A percentile compares a stretch with the other conserved stretches of the same genome.
These are phyloP conservation scores for Hermaeophaga mercurialis DNA, from an alignment of 2,888 invertebrate species.

Conservation along the genomic window DNA sequence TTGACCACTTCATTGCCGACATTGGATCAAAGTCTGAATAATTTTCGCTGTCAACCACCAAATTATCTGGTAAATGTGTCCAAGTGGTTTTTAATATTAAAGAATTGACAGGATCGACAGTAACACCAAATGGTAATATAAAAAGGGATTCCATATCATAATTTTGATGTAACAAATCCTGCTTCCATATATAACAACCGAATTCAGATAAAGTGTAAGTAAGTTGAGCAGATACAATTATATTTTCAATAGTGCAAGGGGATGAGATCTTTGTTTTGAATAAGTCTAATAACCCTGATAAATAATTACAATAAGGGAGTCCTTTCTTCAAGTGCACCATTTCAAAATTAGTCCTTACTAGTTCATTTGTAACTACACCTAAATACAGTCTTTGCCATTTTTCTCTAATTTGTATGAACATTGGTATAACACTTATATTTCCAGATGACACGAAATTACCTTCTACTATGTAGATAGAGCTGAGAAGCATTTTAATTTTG, in stretches of 20 bases:
- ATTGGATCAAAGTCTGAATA: constrained; percentile 88
- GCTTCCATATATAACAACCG: constrained; percentile 66
- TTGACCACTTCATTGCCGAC: constrained; percentile 80
- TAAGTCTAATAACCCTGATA: constrained; percentile 81
- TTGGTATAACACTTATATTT: constrained; percentile 82
- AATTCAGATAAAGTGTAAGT: constrained; percentile 66
- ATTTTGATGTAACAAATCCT: constrained; percentile 64
- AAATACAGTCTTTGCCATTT: constrained; percentile 80
- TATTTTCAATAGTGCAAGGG: constrained; percentile 64
- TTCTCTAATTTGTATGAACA: constrained; percentile 85
- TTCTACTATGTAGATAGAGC: constrained; percentile 81
- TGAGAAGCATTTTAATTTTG: constrained; percentile 77
- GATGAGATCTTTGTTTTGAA: constrained; percentile 89
- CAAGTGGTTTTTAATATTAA: constrained; percentile 82
- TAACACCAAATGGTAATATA: constrained; percentile 82
- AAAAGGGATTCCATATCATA: constrained; percentile 61
- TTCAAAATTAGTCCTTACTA: constrained; percentile 82
- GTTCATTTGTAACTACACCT: constrained; percentile 78
- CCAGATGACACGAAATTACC: constrained; percentile 71
- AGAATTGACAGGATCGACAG: constrained; percentile 79
- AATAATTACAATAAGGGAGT: constrained; percentile 80
- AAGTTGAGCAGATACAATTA: constrained; percentile 74
- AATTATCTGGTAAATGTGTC: constrained; percentile 83
- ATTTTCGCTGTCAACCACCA: constrained; percentile 84
- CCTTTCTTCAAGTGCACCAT: constrained; percentile 84